phyloP scores from a whole-genome alignment of 2,888 invertebrate species.

The Ophonus ardosiacus region DNA sequence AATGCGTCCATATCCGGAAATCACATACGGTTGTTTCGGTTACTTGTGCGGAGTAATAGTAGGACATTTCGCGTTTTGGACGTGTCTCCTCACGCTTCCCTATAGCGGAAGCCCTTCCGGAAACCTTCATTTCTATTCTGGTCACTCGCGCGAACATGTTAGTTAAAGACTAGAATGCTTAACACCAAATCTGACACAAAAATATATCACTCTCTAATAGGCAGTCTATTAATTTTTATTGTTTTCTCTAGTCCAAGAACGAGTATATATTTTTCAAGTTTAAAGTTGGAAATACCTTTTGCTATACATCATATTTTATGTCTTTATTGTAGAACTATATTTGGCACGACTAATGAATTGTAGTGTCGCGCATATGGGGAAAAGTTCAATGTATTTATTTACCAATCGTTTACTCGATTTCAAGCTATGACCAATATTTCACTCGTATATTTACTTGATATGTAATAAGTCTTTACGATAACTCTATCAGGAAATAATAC shows the following conservation, averaged over 20 bases:
- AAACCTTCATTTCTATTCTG: not conserved
- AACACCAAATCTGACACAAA: not conserved
- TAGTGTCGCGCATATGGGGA: constrained; percentile 8
- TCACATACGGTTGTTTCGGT: constrained; percentile 1
- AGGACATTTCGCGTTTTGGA: constrained; percentile 30
- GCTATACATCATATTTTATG: constrained; percentile 31
- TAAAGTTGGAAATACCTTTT: constrained; percentile 26
- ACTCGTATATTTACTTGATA: not conserved
- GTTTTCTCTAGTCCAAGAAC: not conserved
- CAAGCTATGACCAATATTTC: not conserved
- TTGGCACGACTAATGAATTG: constrained; percentile 26
- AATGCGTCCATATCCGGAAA: constrained; percentile 15
- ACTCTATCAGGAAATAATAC: not conserved
- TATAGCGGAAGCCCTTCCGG: constrained; percentile 33
- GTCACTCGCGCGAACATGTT: not conserved
- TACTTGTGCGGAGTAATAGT: not conserved
- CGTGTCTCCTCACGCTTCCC: not conserved
- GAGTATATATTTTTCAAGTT: not conserved
- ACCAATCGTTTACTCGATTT: not conserved
- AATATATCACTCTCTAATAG: constrained; percentile 8
- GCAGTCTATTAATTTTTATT: not conserved
- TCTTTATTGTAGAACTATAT: constrained; percentile 25
- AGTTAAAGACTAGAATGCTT: not conserved
- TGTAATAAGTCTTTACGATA: not conserved
- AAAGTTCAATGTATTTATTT: constrained; percentile 27